These are phyloP conservation scores for Elmis aenea DNA, from an alignment of 2,888 invertebrate genomes.

Conservation along the genomic window DNA sequence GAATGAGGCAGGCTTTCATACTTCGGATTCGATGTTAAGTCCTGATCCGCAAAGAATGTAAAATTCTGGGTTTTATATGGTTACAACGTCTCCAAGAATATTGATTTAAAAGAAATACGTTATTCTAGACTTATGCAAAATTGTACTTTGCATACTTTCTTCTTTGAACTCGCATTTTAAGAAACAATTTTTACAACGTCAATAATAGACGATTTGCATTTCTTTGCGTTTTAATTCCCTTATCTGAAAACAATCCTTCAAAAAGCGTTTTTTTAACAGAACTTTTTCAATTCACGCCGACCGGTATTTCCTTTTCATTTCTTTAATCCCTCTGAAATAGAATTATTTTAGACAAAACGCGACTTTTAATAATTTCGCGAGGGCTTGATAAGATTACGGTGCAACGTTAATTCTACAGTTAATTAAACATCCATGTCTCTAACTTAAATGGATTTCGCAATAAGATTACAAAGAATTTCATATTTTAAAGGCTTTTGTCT, in stretches of 20 bases:
- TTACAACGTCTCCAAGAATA: constrained; percentile 28
- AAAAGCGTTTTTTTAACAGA: constrained; percentile 14
- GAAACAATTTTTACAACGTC: constrained; percentile 20
- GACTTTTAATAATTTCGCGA: constrained; percentile 26
- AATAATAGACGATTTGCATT: constrained; percentile 20
- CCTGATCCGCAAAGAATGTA: constrained; percentile 29
- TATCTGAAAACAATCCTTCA: constrained; percentile 18
- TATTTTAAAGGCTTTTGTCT: constrained; percentile 31
- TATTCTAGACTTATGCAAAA: constrained; percentile 22
- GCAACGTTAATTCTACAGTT: constrained; percentile 35
- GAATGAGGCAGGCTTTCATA: constrained; percentile 20
- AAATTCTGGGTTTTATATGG: constrained; percentile 30
- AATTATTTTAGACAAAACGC: constrained; percentile 26
- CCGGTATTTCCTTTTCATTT: constrained; percentile 6
- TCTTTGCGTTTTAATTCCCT: constrained; percentile 20
- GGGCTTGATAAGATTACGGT: constrained; percentile 32
- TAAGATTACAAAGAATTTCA: constrained; percentile 31
- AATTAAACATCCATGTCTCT: constrained; percentile 37
- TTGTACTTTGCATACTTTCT: constrained; percentile 23
- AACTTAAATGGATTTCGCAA: constrained; percentile 36
- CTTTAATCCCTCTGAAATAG: constrained; percentile 18
- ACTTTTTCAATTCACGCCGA: constrained; percentile 10
- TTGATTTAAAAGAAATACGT: constrained; percentile 31
- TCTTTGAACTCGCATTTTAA: constrained; percentile 16
- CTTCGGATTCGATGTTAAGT: constrained; percentile 25